Evolutionary conservation across 2,888 invertebrate species (phyloP).

Genomic region (Eupithecia centaureata): DNA sequence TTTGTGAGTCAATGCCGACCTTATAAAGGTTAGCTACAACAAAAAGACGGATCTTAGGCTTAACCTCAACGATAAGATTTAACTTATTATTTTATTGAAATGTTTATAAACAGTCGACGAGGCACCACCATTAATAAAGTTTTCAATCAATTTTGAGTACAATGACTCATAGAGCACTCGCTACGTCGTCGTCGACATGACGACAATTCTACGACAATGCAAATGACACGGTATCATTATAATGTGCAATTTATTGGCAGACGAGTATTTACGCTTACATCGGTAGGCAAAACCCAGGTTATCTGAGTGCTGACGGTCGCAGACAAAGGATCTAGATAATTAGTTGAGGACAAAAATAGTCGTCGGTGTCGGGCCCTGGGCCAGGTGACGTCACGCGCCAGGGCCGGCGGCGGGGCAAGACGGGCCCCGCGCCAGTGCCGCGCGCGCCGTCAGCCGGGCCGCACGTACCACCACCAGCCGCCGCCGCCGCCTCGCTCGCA

Average conservation of each 20-base stretch:
- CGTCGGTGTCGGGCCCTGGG: conserved; percentile 80
- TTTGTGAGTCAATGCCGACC: not conserved
- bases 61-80: not conserved
- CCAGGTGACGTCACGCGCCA: conserved; percentile 82
- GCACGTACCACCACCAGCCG: conserved; percentile 63
- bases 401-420: conserved; percentile 82
- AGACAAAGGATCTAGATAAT: conserved; percentile 82
- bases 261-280: conserved; percentile 35
- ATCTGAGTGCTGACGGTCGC: conserved; percentile 68
- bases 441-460: conserved; percentile 81
- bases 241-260: conserved; percentile 43
- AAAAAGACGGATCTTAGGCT: conserved; percentile 22
- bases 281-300: conserved; percentile 65
- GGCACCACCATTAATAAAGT: conserved; percentile 26
- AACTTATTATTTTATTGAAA: conserved; percentile 4
- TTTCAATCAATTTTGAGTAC: conserved; percentile 47
- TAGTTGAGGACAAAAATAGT: conserved; percentile 82
- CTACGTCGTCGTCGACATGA: conserved; percentile 46
- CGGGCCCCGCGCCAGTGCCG: conserved; percentile 84
- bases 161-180: conserved; percentile 53
- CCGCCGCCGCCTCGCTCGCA: conserved; percentile 56
- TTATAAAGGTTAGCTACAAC: conserved; percentile 24
- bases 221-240: conserved; percentile 49
- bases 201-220: conserved; percentile 51
- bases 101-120: conserved; percentile 32